These are phyloP conservation scores for Pseudoatta argentina DNA, from an alignment of 1,140 invertebrate genomes.

Conservation along the genomic window DNA sequence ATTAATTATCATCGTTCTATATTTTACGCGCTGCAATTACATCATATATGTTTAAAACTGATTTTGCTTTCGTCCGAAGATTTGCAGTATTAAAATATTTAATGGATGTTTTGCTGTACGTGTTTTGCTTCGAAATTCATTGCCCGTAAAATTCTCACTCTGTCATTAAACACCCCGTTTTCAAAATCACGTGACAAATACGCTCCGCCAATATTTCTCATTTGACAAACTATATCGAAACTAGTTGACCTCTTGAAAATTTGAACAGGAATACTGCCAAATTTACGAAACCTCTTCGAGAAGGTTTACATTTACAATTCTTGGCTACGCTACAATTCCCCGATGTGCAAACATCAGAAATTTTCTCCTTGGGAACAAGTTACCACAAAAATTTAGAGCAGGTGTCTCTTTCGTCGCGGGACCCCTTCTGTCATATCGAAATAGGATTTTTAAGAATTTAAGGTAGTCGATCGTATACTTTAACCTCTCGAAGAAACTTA, in stretches of 20 bases:
- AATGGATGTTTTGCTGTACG: background rate
- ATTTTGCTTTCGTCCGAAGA: background rate
- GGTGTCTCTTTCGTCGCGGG: constrained; percentile 1
- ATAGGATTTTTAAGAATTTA: constrained; percentile 33
- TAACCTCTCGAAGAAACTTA: constrained; percentile 1
- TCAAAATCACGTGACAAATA: constrained; percentile 16
- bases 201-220: background rate
- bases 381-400: constrained; percentile 31
- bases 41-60: too few relatives aligned
- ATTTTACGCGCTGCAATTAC: background rate
- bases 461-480: background rate
- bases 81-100: background rate
- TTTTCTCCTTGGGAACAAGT: constrained; percentile 22
- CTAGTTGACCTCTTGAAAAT: constrained; percentile 31
- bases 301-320: background rate
- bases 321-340: constrained; percentile 17
- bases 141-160: background rate
- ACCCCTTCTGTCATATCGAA: constrained; percentile 3
- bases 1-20: background rate
- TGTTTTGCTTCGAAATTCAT: background rate
- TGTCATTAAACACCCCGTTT: background rate
- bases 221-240: constrained; percentile 13
- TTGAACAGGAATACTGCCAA: constrained; percentile 25
- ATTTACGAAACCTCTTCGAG: constrained; percentile 29
- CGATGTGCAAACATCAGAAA: constrained; percentile 19